Evolutionary conservation across 2,797 vertebrate species (phyloP), one percentile per base, ranked within the genome.

Genomic region (Manis javanica): DNA sequence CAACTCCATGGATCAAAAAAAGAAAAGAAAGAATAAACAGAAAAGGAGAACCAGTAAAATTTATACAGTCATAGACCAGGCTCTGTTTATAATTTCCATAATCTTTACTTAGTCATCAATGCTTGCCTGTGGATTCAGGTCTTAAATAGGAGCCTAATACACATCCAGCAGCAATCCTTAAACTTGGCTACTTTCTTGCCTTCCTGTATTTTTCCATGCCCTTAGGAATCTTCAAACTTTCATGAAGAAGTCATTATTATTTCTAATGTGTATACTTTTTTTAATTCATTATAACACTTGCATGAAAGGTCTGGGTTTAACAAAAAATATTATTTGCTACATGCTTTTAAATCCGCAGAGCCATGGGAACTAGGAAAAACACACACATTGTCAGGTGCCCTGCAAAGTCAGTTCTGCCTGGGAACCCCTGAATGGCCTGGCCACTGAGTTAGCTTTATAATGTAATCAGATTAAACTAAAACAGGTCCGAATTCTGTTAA

Each of bases 1-100:
- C 63, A 83, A 69, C 9, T 18, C 61, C 26, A 15, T 39, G 68
- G 59, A 29, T 82, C 51, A 77, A 53, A 90, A 34, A 19, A 69
- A n/a, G 15, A 53, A 53, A 53, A 42, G 18, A 64, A 64, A 57
- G 13, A 31, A 46, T 46, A n/a, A 63, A 51, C 37, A 77, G 53
- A n/a, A 66, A 83, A 89, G 11, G 26, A 78, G 77, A 94, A 78
- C 16, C 42, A 87, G 12, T n/a, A 69, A 92, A 77, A 88, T 88
- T 13, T 42, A 49, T 24, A 42, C 21, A 77, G 68, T 46, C 15
- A 49, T 11, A 68, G 18, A 37, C 46, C 12, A 37, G 53, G 34
- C 34, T 91, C 37, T 46, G 5, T 63, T 63, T 64, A 64, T 49
- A 87, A 89, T 0, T n/a, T 71, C 15, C 42, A 72, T 63, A n/a